Conservation (phyloP, 2,113 vertebrate genomes). For the Columbina picui region DNA sequence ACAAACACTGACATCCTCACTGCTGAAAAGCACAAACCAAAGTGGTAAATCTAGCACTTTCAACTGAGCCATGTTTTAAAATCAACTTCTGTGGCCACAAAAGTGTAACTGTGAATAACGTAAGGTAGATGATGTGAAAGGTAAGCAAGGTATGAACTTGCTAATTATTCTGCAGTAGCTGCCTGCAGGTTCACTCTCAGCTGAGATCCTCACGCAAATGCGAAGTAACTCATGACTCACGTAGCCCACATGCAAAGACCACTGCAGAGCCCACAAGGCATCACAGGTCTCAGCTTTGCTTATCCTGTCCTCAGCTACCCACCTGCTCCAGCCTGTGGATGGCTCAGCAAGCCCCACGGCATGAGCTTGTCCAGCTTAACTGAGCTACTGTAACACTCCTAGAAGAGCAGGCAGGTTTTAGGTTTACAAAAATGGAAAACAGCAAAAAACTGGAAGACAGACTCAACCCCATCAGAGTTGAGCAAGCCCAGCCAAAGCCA, state of each 20-base stretch:
- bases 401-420: background rate
- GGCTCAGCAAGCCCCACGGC: background rate
- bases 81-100: background rate
- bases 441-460: background rate
- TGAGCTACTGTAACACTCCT: background rate
- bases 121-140: background rate
- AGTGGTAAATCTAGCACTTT: background rate
- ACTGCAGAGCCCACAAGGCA: background rate
- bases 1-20: background rate
- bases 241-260: fast-evolving
- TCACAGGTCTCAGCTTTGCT: background rate
- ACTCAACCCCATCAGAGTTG: background rate
- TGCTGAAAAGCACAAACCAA: background rate
- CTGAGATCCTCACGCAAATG: background rate
- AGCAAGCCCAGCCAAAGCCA: background rate
- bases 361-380: background rate
- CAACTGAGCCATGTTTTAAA: background rate
- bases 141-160: background rate
- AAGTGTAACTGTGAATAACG: background rate
- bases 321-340: background rate
- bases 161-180: background rate
- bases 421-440: background rate
- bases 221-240: background rate
- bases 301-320: background rate
- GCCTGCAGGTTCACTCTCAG: background rate